These are phyloP conservation scores for Clarias laeviceps DNA, from an alignment of 2,797 vertebrate species.

Conservation along the genomic window DNA sequence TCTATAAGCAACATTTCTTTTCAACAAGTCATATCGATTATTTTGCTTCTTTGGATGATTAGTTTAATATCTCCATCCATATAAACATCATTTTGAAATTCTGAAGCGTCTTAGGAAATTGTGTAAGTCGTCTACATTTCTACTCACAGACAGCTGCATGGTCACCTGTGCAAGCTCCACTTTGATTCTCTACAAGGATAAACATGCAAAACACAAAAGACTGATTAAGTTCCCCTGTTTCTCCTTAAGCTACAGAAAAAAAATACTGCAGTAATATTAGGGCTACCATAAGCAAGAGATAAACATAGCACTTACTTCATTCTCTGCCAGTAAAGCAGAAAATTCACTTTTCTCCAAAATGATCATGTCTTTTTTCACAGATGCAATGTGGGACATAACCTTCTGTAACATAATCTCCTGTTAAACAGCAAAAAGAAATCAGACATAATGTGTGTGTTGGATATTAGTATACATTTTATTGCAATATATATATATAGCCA, in stretches of 20 bases:
- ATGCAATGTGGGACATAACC: constrained; percentile 90
- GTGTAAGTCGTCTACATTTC: not conserved
- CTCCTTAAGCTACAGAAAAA: not conserved
- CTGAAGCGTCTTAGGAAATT: not conserved
- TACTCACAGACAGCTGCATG: constrained; percentile 86
- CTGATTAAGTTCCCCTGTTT: not conserved
- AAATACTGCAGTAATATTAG: not conserved
- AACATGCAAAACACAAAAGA: not conserved
- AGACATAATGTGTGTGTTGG: not conserved
- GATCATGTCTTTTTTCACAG: constrained; percentile 96
- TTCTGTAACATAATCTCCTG: constrained; percentile 95
- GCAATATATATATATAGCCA: too few species aligned
- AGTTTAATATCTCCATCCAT: not conserved
- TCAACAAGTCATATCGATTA: not conserved
- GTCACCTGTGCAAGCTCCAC: constrained; percentile 86
- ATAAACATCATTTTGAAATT: not conserved
- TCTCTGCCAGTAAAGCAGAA: constrained; percentile 88
- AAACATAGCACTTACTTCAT: constrained; percentile 79
- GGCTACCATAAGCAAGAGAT: not conserved
- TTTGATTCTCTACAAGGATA: constrained; percentile 84
- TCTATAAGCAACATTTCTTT: not conserved
- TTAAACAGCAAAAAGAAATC: constrained; percentile 33
- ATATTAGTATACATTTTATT: too few species aligned
- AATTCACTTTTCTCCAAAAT: constrained; percentile 99
- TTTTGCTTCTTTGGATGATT: not conserved